A percentile compares a stretch with the other conserved stretches of the same genome.
phyloP scores from a whole-genome alignment of 2,797 vertebrate genomes.

The Anguilla obscura region DNA sequence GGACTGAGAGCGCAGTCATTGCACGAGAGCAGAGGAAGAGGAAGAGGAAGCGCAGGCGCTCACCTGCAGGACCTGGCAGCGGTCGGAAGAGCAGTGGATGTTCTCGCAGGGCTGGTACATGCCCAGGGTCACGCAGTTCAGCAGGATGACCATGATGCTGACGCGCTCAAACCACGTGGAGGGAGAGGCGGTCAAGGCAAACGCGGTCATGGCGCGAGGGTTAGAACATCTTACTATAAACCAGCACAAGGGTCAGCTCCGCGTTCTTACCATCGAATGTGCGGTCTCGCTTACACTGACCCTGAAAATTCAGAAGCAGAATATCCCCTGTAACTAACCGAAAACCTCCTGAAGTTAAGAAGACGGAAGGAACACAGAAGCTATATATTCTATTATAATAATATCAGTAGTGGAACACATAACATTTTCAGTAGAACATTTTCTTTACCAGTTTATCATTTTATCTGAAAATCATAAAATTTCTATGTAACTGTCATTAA shows the following conservation, averaged over 20 bases:
- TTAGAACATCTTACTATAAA: not conserved
- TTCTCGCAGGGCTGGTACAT: constrained; percentile 99
- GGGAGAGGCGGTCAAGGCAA: constrained; percentile 62
- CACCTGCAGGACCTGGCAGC: constrained; percentile 97
- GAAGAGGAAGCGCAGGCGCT: constrained; percentile 38
- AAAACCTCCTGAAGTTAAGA: not conserved
- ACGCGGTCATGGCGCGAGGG: not conserved
- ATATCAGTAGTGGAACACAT: not conserved
- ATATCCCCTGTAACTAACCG: not conserved
- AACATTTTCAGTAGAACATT: not conserved
- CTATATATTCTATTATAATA: not conserved
- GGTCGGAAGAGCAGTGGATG: constrained; percentile 95
- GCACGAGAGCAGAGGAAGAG: not conserved
- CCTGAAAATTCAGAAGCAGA: not conserved
- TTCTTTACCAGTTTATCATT: not conserved
- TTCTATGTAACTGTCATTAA: not conserved
- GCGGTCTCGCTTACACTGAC: not conserved
- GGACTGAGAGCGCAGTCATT: not conserved
- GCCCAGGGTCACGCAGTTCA: constrained; percentile 96
- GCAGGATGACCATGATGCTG: constrained; percentile 97
- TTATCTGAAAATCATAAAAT: not conserved
- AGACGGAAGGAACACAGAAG: not conserved
- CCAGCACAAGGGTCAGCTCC: not conserved
- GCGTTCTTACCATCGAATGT: not conserved
- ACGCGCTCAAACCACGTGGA: constrained; percentile 94